Conservation (phyloP, 30 jellyfish, hydroid and myxozoan genomes). For the Cassiopea xamachana region DNA sequence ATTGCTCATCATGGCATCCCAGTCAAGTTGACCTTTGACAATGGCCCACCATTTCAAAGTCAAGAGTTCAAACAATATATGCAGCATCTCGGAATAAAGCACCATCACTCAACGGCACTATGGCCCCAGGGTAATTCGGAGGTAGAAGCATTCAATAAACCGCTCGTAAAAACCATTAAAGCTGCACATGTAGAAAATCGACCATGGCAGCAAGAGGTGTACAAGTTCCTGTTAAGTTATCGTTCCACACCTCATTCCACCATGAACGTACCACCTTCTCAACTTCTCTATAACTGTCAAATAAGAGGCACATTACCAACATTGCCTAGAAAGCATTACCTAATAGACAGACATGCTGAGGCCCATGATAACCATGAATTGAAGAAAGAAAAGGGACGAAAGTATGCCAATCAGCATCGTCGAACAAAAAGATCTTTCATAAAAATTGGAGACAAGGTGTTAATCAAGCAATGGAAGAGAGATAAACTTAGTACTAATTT, state of each 20-base stretch:
- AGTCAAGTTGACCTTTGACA: constrained; percentile 10
- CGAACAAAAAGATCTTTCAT: neutral
- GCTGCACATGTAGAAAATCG: constrained; percentile 38
- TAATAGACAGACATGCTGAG: constrained; percentile 13
- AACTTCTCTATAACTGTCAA: constrained; percentile 25
- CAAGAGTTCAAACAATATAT: constrained; percentile 20
- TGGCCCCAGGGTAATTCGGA: constrained; percentile 65
- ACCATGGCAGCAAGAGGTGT: constrained; percentile 56
- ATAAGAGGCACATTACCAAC: constrained; percentile 32
- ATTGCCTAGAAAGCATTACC: neutral
- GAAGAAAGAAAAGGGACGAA: constrained; percentile 5
- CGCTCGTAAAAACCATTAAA: constrained; percentile 39
- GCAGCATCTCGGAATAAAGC: constrained; percentile 27
- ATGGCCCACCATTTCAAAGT: constrained; percentile 61
- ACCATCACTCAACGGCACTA: constrained; percentile 9
- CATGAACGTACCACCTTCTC: constrained; percentile 44
- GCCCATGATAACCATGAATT: neutral
- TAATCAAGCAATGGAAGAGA: neutral
- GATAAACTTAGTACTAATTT: neutral
- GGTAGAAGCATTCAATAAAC: constrained; percentile 52
- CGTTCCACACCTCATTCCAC: constrained; percentile 61
- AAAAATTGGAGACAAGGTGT: neutral
- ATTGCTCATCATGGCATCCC: constrained; percentile 32
- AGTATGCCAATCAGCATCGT: constrained; percentile 14
- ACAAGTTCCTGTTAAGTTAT: constrained; percentile 36